Conservation (phyloP, 2,797 vertebrate species). For the Pseudopleuronectes americanus region DNA sequence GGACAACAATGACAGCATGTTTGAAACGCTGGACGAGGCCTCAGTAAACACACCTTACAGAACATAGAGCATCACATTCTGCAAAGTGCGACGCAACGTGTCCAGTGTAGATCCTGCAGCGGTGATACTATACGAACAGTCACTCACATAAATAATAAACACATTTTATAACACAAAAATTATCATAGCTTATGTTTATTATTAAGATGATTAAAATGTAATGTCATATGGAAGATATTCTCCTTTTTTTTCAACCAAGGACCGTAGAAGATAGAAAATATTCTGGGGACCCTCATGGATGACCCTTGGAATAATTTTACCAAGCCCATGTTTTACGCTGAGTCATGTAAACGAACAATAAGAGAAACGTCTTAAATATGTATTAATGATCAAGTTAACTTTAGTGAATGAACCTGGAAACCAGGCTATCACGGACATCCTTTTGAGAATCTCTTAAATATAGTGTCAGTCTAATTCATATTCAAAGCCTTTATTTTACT, state of each 20-base stretch:
- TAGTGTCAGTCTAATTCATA: neutral
- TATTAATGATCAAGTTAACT: too few relatives aligned
- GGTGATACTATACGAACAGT: neutral
- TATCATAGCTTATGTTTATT: neutral
- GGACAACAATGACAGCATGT: slow-evolving; percentile 43
- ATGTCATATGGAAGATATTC: too few relatives aligned
- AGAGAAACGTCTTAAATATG: too few relatives aligned
- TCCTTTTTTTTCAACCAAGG: too few relatives aligned
- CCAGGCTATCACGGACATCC: too few relatives aligned
- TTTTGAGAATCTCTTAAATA: neutral
- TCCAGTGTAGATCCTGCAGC: slow-evolving; percentile 18
- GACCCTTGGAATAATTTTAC: too few relatives aligned
- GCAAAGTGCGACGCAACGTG: slow-evolving; percentile 19
- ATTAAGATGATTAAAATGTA: neutral
- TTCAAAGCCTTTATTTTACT: neutral
- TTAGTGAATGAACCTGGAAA: too few relatives aligned
- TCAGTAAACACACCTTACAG: slow-evolving; percentile 61
- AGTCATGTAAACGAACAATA: too few relatives aligned
- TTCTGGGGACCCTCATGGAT: too few relatives aligned
- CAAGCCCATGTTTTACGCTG: too few relatives aligned
- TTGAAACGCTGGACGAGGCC: slow-evolving; percentile 47
- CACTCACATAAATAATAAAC: neutral
- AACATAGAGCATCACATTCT: slow-evolving; percentile 26
- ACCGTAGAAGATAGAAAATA: too few relatives aligned
- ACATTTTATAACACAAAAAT: neutral